Conservation (phyloP, 2,113 vertebrate genomes). For the Narcine bancroftii region DNA sequence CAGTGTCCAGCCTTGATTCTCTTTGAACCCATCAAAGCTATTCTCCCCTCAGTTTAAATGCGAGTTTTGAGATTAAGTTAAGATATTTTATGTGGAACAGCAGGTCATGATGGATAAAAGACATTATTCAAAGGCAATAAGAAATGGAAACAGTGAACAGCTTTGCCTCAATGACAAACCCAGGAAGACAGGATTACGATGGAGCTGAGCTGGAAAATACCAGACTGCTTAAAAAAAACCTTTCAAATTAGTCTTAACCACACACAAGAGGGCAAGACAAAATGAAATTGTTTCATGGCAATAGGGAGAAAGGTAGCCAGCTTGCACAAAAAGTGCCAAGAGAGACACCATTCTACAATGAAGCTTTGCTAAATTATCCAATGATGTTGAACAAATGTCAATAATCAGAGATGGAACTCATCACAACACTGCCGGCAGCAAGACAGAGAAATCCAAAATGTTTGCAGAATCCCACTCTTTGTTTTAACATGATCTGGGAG, state of each 20-base stretch:
- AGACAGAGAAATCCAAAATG: background rate
- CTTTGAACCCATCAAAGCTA: too few relatives aligned
- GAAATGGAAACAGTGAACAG: background rate
- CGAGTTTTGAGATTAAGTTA: background rate
- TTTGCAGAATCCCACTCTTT: background rate
- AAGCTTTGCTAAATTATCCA: background rate
- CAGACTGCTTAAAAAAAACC: background rate
- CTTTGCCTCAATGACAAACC: background rate
- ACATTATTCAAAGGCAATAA: background rate
- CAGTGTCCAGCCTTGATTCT: too few relatives aligned
- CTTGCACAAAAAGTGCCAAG: conserved; percentile 27
- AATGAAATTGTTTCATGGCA: background rate
- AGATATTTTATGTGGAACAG: background rate
- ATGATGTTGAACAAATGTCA: background rate
- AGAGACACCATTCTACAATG: background rate
- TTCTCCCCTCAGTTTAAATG: background rate
- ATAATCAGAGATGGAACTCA: background rate
- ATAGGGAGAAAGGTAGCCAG: background rate
- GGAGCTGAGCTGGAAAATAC: background rate
- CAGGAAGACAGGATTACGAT: background rate
- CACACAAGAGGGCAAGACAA: conserved; percentile 2
- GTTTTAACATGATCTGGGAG: background rate
- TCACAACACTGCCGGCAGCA: background rate
- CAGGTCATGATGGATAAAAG: background rate
- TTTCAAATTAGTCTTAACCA: background rate